phyloP scores from a whole-genome alignment of 2,113 vertebrate species.

The Oostethus manadensis region DNA sequence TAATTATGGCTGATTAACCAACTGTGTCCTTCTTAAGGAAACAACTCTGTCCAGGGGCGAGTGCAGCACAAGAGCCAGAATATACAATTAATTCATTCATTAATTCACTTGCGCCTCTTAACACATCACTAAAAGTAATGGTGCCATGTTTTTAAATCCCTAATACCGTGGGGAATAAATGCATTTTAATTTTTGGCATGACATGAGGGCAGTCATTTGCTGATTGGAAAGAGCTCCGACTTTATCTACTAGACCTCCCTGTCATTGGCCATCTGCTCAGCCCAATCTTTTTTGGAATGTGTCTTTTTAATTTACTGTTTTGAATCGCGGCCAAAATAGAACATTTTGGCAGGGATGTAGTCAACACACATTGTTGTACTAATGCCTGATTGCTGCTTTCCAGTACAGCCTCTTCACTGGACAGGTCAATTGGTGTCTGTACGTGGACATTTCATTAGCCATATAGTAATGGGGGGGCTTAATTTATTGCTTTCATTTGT shows the following conservation, averaged over 20 bases:
- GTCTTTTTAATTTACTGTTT: slow-evolving; percentile 15
- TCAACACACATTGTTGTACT: slow-evolving; percentile 12
- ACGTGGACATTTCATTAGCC: slow-evolving; percentile 7
- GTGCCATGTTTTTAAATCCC: slow-evolving; percentile 20
- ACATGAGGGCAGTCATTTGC: slow-evolving; percentile 5
- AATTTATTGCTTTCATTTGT: neutral
- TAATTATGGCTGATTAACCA: slow-evolving; percentile 22
- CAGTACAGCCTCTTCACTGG: neutral
- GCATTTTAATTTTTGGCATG: slow-evolving; percentile 11
- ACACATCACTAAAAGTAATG: slow-evolving; percentile 5
- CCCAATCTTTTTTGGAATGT: slow-evolving; percentile 2
- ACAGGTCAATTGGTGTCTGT: slow-evolving; percentile 8
- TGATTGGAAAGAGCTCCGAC: slow-evolving; percentile 9
- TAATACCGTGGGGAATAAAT: slow-evolving; percentile 9
- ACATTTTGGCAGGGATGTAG: slow-evolving; percentile 8
- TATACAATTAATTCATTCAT: slow-evolving; percentile 10
- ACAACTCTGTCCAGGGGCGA: slow-evolving; percentile 16
- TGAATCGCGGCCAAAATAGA: slow-evolving; percentile 12
- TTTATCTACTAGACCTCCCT: slow-evolving; percentile 7
- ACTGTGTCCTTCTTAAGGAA: slow-evolving; percentile 24
- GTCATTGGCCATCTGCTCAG: slow-evolving; percentile 26
- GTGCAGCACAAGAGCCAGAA: slow-evolving; percentile 2
- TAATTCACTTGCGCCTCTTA: slow-evolving; percentile 3
- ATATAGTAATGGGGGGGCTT: neutral
- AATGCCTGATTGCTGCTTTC: slow-evolving; percentile 8